These are phyloP conservation scores for Lissocephala sabroskyi DNA, from an alignment of 2,888 invertebrate genomes.

Conservation along the genomic window DNA sequence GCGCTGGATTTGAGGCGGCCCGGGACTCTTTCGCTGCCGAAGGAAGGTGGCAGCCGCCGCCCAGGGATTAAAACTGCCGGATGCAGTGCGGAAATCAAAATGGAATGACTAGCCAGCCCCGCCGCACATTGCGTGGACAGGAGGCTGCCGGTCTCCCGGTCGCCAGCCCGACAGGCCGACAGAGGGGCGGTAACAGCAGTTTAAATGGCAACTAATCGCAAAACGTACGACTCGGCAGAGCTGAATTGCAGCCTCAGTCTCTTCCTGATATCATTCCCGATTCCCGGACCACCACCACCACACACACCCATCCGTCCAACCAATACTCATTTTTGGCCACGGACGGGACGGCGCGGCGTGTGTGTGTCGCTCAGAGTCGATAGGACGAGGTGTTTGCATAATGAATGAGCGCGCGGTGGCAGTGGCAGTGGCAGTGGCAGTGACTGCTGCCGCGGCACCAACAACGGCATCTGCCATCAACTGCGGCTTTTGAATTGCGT, in stretches of 20 bases:
- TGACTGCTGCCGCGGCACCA: constrained; percentile 3
- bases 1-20: too few species aligned
- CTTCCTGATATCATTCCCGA: not conserved
- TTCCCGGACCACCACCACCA: not conserved
- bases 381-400: constrained; percentile 57
- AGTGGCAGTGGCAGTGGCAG: not conserved
- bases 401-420: constrained; percentile 41
- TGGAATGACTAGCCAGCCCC: constrained; percentile 31
- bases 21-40: constrained; percentile 3
- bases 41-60: constrained; percentile 5
- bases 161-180: not conserved
- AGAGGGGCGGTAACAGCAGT: constrained; percentile 32
- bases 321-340: constrained; percentile 14
- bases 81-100: constrained; percentile 59
- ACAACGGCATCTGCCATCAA: constrained; percentile 25
- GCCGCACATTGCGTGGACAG: too few species aligned
- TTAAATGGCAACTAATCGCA: constrained; percentile 64
- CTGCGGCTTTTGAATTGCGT: constrained; percentile 33
- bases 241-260: not conserved
- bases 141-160: not conserved
- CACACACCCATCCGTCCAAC: constrained; percentile 9
- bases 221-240: constrained; percentile 18
- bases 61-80: constrained; percentile 54
- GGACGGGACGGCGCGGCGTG: not conserved
- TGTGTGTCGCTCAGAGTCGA: constrained; percentile 14